Conservation (phyloP, 2,888 invertebrate genomes). For the Monopis laevigella region DNA sequence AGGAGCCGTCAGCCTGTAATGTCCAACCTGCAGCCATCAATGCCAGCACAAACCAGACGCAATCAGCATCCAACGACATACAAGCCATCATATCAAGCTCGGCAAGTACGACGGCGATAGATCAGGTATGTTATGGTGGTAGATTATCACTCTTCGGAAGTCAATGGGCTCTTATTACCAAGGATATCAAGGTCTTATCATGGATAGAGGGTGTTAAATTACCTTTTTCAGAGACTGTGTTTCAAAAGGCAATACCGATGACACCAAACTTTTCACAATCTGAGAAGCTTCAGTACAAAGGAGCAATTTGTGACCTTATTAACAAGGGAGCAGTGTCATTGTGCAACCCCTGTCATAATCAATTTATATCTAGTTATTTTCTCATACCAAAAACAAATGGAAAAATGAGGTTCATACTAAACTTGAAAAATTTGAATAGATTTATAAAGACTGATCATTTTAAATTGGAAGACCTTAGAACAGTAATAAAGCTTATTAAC, state of each 20-base stretch:
- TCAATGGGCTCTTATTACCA: slow-evolving; percentile 18
- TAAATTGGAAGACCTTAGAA: slow-evolving; percentile 13
- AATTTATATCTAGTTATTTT: slow-evolving; percentile 15
- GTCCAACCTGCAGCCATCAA: too few relatives aligned
- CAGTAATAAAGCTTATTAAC: slow-evolving; percentile 11
- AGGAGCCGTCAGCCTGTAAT: too few relatives aligned
- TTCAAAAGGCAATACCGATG: neutral
- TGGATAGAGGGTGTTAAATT: slow-evolving; percentile 15
- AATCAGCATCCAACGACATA: too few relatives aligned
- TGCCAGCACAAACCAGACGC: too few relatives aligned
- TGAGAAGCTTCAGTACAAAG: slow-evolving; percentile 7
- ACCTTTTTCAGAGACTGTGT: neutral
- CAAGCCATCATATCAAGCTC: too few relatives aligned
- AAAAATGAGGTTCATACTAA: slow-evolving; percentile 14
- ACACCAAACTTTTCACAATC: slow-evolving; percentile 1
- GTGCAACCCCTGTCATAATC: slow-evolving; percentile 7
- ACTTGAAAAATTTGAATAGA: slow-evolving; percentile 12
- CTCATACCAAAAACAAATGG: slow-evolving; percentile 13
- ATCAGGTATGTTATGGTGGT: slow-evolving; percentile 16
- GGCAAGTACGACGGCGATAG: slow-evolving; percentile 13
- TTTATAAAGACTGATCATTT: slow-evolving; percentile 13
- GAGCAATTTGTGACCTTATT: slow-evolving; percentile 13
- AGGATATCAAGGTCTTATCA: slow-evolving; percentile 15
- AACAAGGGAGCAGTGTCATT: slow-evolving; percentile 8
- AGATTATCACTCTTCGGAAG: slow-evolving; percentile 13